Base-by-base conservation (phyloP, 2,888 invertebrate genomes). In the Trissoscelio sp. region DNA sequence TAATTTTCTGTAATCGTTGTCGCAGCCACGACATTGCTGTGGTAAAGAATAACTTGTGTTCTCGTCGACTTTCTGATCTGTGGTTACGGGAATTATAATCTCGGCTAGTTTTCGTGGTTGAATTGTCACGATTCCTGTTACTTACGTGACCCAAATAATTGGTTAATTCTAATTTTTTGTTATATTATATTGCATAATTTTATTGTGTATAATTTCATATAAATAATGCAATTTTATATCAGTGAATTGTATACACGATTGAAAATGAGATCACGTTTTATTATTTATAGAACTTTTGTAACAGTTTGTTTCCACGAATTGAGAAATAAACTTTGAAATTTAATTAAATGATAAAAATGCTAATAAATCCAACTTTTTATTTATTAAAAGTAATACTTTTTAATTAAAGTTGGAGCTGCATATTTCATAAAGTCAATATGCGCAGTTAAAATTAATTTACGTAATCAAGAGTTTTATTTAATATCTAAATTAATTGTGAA, bases 111-210 rank as follows among this genome's bases (percentile, higher is more conserved):
- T 74, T 39, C 70, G 64, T 42, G 74, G 69, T 66, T 51, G 57
- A 75, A 66, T 82, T 75, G 70, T 79, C 79, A 70, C 78, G 70
- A 60, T 75, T 82, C 55, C 53, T 34, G 46, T 62, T 67, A 53
- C 53, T 42, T 14, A 20, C 44, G 60, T 48, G 72, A 67, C 67
- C 60, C 18, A 18, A 44, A 73, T 73, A n/a, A 67, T 67, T 53
- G 46, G 11, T 57, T 58, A 31, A 75, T 66, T 31, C 39, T 44
- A 7, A 46, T 44, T 53, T 31, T 53, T 53, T 42, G 28, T 28
- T 18, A 16, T 20, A 24, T 44, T 60, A 14, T 64, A 24, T 66
- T 66, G 14, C 53, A 22, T 51, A 24, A 51, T 42, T 39, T 46
- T 9, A 69, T 69, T 69, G 22, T 16, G 22, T 57, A 57, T 22